phyloP scores from a whole-genome alignment of 2,888 invertebrate genomes.

The Bombylius discolor region DNA sequence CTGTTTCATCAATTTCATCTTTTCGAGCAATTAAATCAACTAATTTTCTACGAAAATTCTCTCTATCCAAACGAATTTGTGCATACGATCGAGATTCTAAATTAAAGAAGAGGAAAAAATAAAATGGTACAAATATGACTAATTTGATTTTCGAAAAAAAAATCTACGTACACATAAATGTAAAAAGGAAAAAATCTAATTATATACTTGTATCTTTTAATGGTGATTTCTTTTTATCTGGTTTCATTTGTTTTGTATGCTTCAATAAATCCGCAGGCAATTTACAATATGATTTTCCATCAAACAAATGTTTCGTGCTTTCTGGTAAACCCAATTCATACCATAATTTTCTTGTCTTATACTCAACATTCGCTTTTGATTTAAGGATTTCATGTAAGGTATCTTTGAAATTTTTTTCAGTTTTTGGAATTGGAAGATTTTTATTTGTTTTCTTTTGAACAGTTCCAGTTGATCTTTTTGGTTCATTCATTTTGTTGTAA shows the following conservation, averaged over 20 bases:
- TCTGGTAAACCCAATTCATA: conserved; percentile 34
- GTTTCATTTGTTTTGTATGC: conserved; percentile 32
- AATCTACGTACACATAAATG: too few relatives aligned
- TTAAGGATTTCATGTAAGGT: conserved; percentile 24
- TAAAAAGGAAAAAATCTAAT: neutral
- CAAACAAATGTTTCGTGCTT: conserved; percentile 23
- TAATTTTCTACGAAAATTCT: conserved; percentile 67
- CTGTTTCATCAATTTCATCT: conserved; percentile 32
- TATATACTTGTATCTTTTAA: conserved; percentile 27
- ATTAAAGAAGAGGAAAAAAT: too few relatives aligned
- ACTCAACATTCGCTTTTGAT: conserved; percentile 32
- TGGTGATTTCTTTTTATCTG: conserved; percentile 25
- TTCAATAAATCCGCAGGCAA: conserved; percentile 47
- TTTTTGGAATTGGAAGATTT: neutral
- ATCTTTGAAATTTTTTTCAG: neutral
- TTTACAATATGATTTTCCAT: conserved; percentile 40
- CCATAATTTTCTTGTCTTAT: conserved; percentile 29
- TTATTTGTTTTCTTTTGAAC: neutral
- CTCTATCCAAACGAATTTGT: conserved; percentile 42
- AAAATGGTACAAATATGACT: too few relatives aligned
- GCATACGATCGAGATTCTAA: conserved; percentile 53
- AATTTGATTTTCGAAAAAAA: too few relatives aligned
- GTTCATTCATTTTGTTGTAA: neutral
- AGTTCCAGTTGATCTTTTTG: neutral
- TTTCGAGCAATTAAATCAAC: conserved; percentile 57